Base-by-base conservation (phyloP, 2,888 invertebrate species). In the Nudaria mundana region DNA sequence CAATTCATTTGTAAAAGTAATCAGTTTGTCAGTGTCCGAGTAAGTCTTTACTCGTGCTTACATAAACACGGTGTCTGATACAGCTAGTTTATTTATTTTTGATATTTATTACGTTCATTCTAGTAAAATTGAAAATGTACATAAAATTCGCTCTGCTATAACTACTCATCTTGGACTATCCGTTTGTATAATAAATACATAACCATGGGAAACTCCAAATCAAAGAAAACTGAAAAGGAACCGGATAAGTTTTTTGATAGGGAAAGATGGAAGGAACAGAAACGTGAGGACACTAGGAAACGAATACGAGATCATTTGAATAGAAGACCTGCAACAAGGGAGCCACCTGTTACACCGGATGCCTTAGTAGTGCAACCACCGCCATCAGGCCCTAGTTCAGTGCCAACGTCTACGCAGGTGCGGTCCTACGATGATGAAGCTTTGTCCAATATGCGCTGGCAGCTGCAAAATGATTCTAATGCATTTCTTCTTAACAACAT, bases 401-500 rank as follows among this genome's bases (percentile, higher is more conserved):
- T 69, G n/a, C 67, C 78, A n/a, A 52, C 77, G 43, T 74, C 78
- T 1, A 62, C 77, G 29, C 74, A 76, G 28, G 56, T 75, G 2
- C 74, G 78, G 31, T 76, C 81, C 40, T 89, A 88, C 49, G 91
- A 91, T 51, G 89, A 91, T 36, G 87, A 88, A 44, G 85, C 91
- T 33, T 75, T 92, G 39, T 71, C 85, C 30, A 81, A 83, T 29
- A 82, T 95, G 87, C 81, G 90, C 52, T 83, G 90, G 57, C 91
- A 92, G 63, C 85, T 94, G 10, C 78, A 87, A 29, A 85, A 87
- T 4, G 91, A 93, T 54, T 89, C 93, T 4, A 91, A 94, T 61
- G 87, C 90, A 3, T 96, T 96, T 71, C 80, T 95, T 6, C 76
- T 95, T 7, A 95, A 96, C 69, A 94, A 95, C 70, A 90, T 95